Percentiles rank a stretch among this genome's conserved stretches.
phyloP scores from a whole-genome alignment of 2,888 invertebrate genomes.

The Byasa hedistus region DNA sequence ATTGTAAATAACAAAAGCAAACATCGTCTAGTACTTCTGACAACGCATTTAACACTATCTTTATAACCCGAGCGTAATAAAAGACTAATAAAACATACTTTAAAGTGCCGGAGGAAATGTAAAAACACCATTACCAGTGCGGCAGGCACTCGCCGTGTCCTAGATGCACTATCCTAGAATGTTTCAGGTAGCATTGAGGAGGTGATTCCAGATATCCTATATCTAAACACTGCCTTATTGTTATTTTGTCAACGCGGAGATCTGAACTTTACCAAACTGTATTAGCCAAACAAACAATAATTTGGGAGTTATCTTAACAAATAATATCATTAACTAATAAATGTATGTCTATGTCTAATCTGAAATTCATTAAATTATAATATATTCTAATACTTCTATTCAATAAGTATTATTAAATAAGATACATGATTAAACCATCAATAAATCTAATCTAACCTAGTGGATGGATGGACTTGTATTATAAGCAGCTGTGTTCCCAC shows the following conservation, averaged over 20 bases:
- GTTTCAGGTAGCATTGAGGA: slow-evolving; percentile 16
- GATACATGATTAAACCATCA: no score
- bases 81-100: slow-evolving; percentile 16
- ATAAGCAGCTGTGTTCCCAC: no score
- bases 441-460: no score
- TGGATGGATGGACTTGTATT: no score
- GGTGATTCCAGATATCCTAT: slow-evolving; percentile 25
- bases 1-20: not conserved
- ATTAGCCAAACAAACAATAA: no score
- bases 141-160: slow-evolving; percentile 8
- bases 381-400: no score
- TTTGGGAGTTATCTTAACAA: no score
- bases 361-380: no score
- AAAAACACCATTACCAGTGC: slow-evolving; percentile 23
- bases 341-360: no score
- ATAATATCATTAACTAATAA: no score
- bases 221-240: slow-evolving; percentile 8
- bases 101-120: slow-evolving; percentile 19
- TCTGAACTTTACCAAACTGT: not conserved
- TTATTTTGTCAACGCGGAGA: not conserved
- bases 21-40: not conserved
- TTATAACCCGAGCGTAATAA: slow-evolving; percentile 15
- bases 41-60: slow-evolving; percentile 15
- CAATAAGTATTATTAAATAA: no score
- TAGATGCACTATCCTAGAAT: slow-evolving; percentile 19